A percentile compares a stretch with the other conserved stretches of the same genome.
These are phyloP conservation scores for Ceyx cyanopectus DNA, from an alignment of 2,113 vertebrate species.

Conservation along the genomic window DNA sequence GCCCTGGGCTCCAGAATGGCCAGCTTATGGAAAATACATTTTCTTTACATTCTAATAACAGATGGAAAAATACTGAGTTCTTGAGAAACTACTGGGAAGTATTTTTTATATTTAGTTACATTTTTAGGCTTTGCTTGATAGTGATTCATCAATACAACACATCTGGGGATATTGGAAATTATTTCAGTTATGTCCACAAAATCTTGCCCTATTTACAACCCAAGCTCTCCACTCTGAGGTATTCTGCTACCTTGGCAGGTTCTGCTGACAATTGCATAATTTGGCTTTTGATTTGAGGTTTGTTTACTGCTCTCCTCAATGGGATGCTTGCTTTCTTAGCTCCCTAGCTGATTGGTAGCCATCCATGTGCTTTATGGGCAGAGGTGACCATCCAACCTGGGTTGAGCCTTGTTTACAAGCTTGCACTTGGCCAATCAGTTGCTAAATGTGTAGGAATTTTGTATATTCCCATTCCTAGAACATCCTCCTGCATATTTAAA, in stretches of 20 bases:
- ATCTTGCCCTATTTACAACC: not conserved
- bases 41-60: conserved; percentile 50
- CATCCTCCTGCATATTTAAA: not conserved
- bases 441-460: not conserved
- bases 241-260: not conserved
- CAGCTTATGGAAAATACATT: conserved; percentile 43
- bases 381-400: not conserved
- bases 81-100: conserved; percentile 30
- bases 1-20: not conserved
- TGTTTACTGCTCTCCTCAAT: not conserved
- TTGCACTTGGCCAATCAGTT: not conserved
- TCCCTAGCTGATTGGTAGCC: not conserved
- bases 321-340: not conserved
- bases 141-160: not conserved
- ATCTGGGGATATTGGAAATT: not conserved
- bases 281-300: not conserved
- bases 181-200: not conserved
- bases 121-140: conserved; percentile 33
- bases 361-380: not conserved
- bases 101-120: conserved; percentile 29
- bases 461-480: not conserved
- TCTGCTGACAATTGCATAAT: not conserved
- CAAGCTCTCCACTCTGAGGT: not conserved
- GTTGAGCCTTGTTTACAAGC: not conserved
- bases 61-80: conserved; percentile 39